Conservation (phyloP, 1,140 invertebrate genomes). For the Achatina immaculata region DNA sequence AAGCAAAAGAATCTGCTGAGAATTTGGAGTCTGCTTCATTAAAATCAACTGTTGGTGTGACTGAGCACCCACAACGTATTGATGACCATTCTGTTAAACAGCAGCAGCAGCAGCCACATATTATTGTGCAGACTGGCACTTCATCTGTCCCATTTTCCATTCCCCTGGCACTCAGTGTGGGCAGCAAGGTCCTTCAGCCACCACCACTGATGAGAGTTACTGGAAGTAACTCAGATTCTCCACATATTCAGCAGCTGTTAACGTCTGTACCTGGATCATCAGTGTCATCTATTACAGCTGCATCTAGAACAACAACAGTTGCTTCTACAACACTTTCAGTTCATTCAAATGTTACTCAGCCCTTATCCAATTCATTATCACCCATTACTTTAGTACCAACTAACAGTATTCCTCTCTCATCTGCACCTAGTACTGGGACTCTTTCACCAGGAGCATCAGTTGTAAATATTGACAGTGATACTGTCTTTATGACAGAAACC, state of each 20-base stretch:
- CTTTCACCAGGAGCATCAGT: slow-evolving; percentile 10
- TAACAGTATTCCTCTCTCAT: background rate
- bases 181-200: slow-evolving; percentile 28
- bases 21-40: background rate
- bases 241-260: slow-evolving; percentile 13
- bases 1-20: background rate
- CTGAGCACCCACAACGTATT: background rate
- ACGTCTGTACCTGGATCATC: background rate
- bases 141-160: slow-evolving; percentile 27
- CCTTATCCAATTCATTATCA: background rate
- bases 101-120: slow-evolving; percentile 22
- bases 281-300: background rate
- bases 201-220: slow-evolving; percentile 1
- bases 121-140: slow-evolving; percentile 21
- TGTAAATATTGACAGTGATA: slow-evolving; percentile 28
- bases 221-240: background rate
- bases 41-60: background rate
- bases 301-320: background rate
- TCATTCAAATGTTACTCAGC: background rate
- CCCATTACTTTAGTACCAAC: background rate
- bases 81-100: background rate
- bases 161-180: slow-evolving; percentile 30
- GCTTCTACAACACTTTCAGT: background rate
- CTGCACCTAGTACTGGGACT: background rate
- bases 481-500: slow-evolving; percentile 16